Percentiles rank a stretch among this genome's conserved stretches.
phyloP scores from a whole-genome alignment of 1,140 invertebrate species.

The Planococcus citri region DNA sequence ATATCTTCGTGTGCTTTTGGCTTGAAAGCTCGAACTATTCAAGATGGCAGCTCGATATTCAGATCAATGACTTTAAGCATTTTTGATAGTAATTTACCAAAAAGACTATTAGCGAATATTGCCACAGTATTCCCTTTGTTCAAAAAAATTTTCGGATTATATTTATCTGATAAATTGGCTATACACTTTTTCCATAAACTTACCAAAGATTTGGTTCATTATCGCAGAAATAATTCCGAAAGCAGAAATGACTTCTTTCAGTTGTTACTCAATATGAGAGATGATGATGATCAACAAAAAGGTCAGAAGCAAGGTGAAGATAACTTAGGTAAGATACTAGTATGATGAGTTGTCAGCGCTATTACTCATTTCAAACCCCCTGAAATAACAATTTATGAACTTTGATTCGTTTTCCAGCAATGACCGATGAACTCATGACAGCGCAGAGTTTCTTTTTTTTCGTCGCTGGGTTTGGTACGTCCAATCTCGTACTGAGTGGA shows the following conservation, averaged over 20 bases:
- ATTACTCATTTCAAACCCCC: no score
- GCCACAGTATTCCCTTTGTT: constrained; percentile 24
- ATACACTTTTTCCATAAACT: constrained; percentile 37
- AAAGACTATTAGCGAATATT: constrained; percentile 10
- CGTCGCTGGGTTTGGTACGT: constrained; percentile 48
- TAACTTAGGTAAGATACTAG: no score
- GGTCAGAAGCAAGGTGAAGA: no score
- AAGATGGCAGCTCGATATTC: constrained; percentile 38
- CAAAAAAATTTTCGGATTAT: constrained; percentile 24
- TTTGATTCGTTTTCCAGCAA: not conserved
- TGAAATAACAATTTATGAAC: no score
- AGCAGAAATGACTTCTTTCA: constrained; percentile 36
- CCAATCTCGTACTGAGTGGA: constrained; percentile 38
- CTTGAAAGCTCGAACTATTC: constrained; percentile 39
- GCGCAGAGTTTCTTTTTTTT: constrained; percentile 48
- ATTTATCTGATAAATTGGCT: constrained; percentile 25
- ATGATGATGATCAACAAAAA: not conserved
- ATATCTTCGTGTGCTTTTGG: constrained; percentile 45
- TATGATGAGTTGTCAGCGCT: no score
- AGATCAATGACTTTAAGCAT: constrained; percentile 34
- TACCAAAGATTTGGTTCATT: constrained; percentile 36
- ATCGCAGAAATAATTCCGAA: constrained; percentile 35
- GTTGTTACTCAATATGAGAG: constrained; percentile 25
- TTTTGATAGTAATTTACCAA: constrained; percentile 26
- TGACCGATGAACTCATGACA: constrained; percentile 30